phyloP scores from a whole-genome alignment of 2,888 invertebrate genomes.

The Siphlonurus alternatus region DNA sequence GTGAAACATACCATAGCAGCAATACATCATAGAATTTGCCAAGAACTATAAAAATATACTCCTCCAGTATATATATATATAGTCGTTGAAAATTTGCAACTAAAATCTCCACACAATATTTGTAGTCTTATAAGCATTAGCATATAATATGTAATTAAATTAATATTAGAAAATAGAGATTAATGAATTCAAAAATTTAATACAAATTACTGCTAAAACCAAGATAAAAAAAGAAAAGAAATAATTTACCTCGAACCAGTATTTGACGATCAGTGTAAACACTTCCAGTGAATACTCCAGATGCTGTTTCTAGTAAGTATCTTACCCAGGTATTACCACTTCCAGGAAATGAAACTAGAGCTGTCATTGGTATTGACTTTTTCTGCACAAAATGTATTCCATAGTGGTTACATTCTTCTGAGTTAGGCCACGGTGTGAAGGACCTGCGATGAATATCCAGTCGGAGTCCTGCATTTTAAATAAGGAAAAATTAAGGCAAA shows the following conservation, averaged over 20 bases:
- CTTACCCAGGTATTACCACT: slow-evolving; percentile 23
- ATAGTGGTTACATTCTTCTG: slow-evolving; percentile 16
- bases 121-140: no score
- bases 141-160: no score
- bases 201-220: no score
- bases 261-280: slow-evolving; percentile 20
- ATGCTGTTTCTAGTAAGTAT: slow-evolving; percentile 21
- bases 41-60: not conserved
- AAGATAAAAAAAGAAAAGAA: no score
- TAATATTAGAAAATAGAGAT: no score
- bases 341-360: slow-evolving; percentile 21
- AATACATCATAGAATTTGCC: not conserved
- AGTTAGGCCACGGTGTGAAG: slow-evolving; percentile 17
- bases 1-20: not conserved
- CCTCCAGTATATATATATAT: not conserved
- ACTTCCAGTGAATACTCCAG: slow-evolving; percentile 22
- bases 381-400: slow-evolving; percentile 18
- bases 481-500: no score
- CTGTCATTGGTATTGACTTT: slow-evolving; percentile 18
- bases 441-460: slow-evolving; percentile 13
- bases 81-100: not conserved
- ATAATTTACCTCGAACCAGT: slow-evolving; percentile 16
- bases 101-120: not conserved
- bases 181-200: no score
- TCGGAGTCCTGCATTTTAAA: slow-evolving; percentile 3